Evolutionary conservation across 2,888 invertebrate genomes (phyloP).

Genomic region (Macrosiphum euphorbiae): DNA sequence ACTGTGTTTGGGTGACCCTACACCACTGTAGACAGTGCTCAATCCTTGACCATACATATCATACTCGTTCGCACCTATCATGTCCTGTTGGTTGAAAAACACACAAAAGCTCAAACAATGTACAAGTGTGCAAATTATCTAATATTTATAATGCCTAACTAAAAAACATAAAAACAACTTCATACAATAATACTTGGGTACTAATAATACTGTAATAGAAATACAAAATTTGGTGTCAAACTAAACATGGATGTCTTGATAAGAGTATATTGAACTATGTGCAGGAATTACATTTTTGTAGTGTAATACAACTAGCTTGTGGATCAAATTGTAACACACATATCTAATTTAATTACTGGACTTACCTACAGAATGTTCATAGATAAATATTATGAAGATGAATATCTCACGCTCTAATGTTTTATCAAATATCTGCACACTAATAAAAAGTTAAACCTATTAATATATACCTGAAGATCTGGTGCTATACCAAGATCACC

Average conservation of each 20-base stretch:
- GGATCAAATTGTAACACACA: background rate
- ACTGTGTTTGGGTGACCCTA: conserved; percentile 63
- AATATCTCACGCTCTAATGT: background rate
- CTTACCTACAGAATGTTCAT: conserved; percentile 47
- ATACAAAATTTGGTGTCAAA: conserved; percentile 1
- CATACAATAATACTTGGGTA: background rate
- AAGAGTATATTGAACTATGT: conserved; percentile 5
- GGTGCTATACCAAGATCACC: conserved; percentile 88
- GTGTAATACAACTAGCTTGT: conserved; percentile 12
- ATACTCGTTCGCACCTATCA: conserved; percentile 63
- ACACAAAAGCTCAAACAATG: conserved; percentile 61
- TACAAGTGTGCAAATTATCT: conserved; percentile 48
- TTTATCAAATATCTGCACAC: conserved; percentile 25
- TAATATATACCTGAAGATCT: conserved; percentile 82
- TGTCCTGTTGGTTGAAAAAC: conserved; percentile 59
- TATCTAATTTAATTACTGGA: conserved; percentile 14
- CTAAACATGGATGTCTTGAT: background rate
- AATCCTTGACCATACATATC: conserved; percentile 64
- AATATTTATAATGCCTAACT: conserved; percentile 24
- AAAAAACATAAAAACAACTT: conserved; percentile 44
- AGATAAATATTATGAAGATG: conserved; percentile 12
- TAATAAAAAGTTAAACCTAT: conserved; percentile 25
- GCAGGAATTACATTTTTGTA: background rate
- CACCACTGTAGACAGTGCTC: conserved; percentile 64
- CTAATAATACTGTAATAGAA: conserved; percentile 22